phyloP scores from a whole-genome alignment of 2,888 invertebrate species.

The Oxytorus armatus region DNA sequence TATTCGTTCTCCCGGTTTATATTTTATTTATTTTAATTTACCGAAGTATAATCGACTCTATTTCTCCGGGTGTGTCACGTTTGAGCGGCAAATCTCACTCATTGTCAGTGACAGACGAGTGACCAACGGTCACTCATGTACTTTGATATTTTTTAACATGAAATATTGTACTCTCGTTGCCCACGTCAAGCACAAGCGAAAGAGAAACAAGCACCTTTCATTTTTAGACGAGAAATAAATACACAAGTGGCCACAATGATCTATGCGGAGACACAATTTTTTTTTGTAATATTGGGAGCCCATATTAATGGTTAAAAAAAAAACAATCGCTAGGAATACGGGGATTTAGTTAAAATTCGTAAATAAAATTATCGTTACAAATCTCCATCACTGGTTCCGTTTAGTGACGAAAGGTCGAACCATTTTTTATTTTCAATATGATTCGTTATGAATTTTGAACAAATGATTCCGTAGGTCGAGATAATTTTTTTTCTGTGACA shows the following conservation, averaged over 20 bases:
- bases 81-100: conserved; percentile 33
- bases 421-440: neutral
- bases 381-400: too few relatives aligned
- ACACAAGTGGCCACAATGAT: conserved; percentile 14
- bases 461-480: neutral
- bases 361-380: too few relatives aligned
- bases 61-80: conserved; percentile 33
- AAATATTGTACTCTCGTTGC: conserved; percentile 23
- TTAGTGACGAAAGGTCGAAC: too few relatives aligned
- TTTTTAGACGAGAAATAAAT: conserved; percentile 24
- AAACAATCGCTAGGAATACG: neutral
- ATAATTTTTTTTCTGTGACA: neutral
- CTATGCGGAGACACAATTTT: conserved; percentile 42
- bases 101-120: conserved; percentile 67
- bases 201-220: conserved; percentile 21
- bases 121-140: conserved; percentile 49
- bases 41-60: conserved; percentile 17
- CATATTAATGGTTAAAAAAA: neutral
- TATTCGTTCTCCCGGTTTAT: conserved; percentile 31
- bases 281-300: neutral
- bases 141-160: conserved; percentile 27
- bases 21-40: conserved; percentile 28
- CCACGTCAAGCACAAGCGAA: conserved; percentile 11
- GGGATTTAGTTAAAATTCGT: too few relatives aligned
- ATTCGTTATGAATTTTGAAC: neutral